These are phyloP conservation scores for Diglossa brunneiventris DNA, from an alignment of 2,113 vertebrate genomes.

Conservation along the genomic window DNA sequence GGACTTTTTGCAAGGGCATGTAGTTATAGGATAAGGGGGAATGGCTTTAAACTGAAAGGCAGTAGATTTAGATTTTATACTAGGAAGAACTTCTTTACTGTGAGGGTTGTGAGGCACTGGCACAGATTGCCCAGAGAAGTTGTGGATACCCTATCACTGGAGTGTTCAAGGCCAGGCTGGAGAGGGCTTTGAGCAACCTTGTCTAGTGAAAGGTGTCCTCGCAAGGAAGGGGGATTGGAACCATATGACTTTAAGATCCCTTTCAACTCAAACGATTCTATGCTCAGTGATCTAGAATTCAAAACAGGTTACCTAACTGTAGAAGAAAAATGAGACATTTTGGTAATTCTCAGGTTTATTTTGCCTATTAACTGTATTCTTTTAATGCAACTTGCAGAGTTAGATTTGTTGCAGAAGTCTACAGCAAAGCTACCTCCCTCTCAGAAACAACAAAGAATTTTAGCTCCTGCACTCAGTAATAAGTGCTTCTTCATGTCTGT, in stretches of 20 bases:
- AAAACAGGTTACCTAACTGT: background rate
- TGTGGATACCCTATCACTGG: background rate
- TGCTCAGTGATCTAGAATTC: background rate
- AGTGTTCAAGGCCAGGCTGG: background rate
- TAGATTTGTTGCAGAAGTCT: background rate
- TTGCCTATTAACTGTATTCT: background rate
- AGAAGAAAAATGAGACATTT: background rate
- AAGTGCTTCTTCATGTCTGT: background rate
- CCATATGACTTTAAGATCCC: background rate
- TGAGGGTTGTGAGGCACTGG: background rate
- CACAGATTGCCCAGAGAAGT: background rate
- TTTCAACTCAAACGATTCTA: background rate
- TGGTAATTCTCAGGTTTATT: background rate
- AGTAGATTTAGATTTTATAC: background rate
- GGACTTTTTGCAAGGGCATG: background rate
- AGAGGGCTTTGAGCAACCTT: background rate
- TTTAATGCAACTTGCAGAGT: background rate
- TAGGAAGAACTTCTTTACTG: background rate
- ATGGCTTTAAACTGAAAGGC: background rate
- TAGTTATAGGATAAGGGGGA: background rate
- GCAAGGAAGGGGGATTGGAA: background rate
- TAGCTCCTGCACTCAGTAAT: background rate
- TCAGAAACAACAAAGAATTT: background rate
- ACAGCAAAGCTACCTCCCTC: background rate
- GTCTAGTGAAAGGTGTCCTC: background rate